phyloP scores from a whole-genome alignment of 2,113 vertebrate genomes.

The Rhineura floridana region DNA sequence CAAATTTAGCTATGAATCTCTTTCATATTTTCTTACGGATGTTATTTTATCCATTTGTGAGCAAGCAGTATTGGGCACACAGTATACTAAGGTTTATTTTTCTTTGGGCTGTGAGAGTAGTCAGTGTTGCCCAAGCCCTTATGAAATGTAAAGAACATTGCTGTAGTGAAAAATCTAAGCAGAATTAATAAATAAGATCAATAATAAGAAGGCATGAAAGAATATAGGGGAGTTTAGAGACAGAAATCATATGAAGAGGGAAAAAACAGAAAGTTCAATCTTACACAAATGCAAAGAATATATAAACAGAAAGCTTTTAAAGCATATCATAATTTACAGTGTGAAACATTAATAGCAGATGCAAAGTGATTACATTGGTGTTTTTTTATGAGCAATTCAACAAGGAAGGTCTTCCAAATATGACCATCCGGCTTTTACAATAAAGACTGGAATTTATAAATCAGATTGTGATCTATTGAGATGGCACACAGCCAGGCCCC shows the following conservation, averaged over 20 bases:
- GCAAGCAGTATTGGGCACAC: neutral
- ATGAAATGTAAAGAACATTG: neutral
- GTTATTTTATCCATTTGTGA: neutral
- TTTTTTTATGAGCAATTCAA: neutral
- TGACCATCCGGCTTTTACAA: neutral
- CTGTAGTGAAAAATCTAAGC: neutral
- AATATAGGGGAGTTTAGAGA: neutral
- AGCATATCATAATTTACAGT: neutral
- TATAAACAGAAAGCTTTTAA: neutral
- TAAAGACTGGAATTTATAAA: no score
- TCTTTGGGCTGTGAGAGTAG: neutral
- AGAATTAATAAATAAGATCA: neutral
- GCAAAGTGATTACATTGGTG: neutral
- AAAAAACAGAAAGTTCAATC: neutral
- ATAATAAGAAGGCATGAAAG: neutral
- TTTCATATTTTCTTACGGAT: neutral
- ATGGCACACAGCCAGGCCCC: neutral
- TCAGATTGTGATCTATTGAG: neutral
- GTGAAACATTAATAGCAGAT: neutral
- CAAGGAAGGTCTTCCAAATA: neutral
- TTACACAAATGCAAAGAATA: neutral
- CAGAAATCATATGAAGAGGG: neutral
- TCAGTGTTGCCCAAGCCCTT: neutral
- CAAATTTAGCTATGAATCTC: neutral
- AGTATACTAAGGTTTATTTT: neutral